Evolutionary conservation across 1,140 invertebrate genomes (phyloP).

Genomic region (Calephelis nemesis): DNA sequence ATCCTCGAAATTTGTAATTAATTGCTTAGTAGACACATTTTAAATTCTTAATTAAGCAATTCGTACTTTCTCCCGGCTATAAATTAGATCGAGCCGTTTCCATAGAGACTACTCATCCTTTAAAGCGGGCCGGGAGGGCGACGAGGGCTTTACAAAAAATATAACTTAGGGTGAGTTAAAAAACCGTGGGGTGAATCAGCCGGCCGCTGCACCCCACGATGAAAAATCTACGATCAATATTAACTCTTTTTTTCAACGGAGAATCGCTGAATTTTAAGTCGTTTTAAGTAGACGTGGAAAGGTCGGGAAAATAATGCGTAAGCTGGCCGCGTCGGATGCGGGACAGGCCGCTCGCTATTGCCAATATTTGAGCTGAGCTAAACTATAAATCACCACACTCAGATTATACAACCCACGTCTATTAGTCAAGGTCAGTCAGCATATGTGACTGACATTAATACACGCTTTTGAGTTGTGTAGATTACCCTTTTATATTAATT

Average conservation of each 20-base stretch:
- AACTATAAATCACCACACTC: constrained; percentile 50
- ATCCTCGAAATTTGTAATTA: constrained; percentile 72
- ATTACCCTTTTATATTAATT: constrained; percentile 23
- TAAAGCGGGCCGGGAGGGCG: constrained; percentile 71
- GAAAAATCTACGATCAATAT: constrained; percentile 80
- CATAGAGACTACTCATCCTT: constrained; percentile 81
- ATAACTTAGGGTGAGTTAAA: constrained; percentile 80
- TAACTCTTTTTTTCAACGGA: constrained; percentile 79
- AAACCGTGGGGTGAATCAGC: constrained; percentile 79
- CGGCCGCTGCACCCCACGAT: constrained; percentile 76
- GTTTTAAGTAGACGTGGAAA: constrained; percentile 47
- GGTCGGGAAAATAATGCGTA: constrained; percentile 28
- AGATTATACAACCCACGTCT: constrained; percentile 38
- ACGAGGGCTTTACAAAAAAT: constrained; percentile 78
- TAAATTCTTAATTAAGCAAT: constrained; percentile 79
- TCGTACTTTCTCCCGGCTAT: constrained; percentile 77
- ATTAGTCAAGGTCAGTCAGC: constrained; percentile 63
- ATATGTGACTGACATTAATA: constrained; percentile 52
- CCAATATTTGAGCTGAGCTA: constrained; percentile 39
- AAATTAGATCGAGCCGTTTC: constrained; percentile 79
- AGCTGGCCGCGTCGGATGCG: constrained; percentile 13
- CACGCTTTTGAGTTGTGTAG: constrained; percentile 12
- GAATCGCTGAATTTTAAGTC: constrained; percentile 75
- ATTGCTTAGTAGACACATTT: constrained; percentile 75
- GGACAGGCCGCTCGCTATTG: constrained; percentile 9